Base-by-base conservation (phyloP, 2,113 vertebrate genomes). In the Seriola dumerili region DNA sequence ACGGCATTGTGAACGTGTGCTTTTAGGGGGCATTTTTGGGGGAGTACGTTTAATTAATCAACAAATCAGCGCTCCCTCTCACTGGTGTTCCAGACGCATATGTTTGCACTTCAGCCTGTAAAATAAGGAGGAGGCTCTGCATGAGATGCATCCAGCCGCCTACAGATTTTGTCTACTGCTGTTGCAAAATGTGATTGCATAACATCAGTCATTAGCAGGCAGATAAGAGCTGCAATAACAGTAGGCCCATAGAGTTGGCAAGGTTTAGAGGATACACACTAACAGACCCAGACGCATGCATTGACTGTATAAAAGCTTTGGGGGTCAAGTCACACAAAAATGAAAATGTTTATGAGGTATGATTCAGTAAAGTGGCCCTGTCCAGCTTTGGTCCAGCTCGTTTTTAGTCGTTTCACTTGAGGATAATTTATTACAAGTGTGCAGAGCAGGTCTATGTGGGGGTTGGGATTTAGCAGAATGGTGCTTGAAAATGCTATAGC, bases 401-500 rank as follows among this genome's bases (percentile, higher is more conserved):
- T 96, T 96, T 91, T 96, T 96, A 97, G 96, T 96, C 95, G 95
- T 96, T 97, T 98, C 97, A 97, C 97, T 98, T 97, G 96, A 97
- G 96, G 96, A 97, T 98, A 98, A 99, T 98, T 98, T 98, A 99
- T 98, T 97, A 97, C 96, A 96, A 98, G 97, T 97, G 97, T 95
- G 96, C 95, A 96, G 96, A 96, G 96, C 96, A 91, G 92, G 89
- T 92, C 90, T 68, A 66, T 88, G 91, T 93, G 94, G 93, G 94
- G 92, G 94, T 84, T 87, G 93, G 94, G 94, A 92, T 83, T 91
- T 66, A 76, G 85, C 86, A 91, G 91, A 93, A 92, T 92, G 97
- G 97, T 98, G 96, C 97, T 98, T 97, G 97, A 99, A 96, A 98
- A 97, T 97, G 96, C 97, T 98, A 98, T 99, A 98, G 97, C 97